Conservation (phyloP, 1,140 invertebrate species). For the Coenobita brevimanus region DNA sequence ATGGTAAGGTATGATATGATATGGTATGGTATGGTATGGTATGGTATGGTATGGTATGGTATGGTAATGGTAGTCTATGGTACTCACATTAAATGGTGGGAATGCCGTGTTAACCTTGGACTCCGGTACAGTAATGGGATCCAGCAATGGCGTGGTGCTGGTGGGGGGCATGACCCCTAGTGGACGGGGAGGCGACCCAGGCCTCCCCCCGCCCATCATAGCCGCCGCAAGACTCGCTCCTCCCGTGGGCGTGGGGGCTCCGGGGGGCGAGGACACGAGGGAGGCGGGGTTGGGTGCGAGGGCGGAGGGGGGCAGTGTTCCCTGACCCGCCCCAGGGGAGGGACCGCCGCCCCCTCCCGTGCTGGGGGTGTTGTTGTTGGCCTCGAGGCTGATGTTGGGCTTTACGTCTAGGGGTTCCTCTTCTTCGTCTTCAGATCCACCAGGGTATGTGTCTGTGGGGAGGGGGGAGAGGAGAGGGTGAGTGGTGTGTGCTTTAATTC, state of each 20-base stretch:
- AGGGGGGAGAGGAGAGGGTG: neutral
- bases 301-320: conserved; percentile 25
- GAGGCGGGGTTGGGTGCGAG: conserved; percentile 38
- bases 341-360: no score
- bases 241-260: conserved; percentile 25
- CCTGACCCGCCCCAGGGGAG: neutral
- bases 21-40: no score
- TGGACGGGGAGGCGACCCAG: conserved; percentile 42
- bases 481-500: neutral
- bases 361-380: conserved; percentile 57
- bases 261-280: conserved; percentile 21
- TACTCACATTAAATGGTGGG: conserved; percentile 52
- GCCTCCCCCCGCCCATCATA: conserved; percentile 46
- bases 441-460: conserved; percentile 49
- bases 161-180: conserved; percentile 53
- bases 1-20: no score
- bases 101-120: conserved; percentile 39
- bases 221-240: conserved; percentile 28
- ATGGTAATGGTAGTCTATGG: no score
- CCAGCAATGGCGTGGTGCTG: conserved; percentile 52
- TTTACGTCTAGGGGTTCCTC: conserved; percentile 55
- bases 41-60: no score
- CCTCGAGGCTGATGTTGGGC: conserved; percentile 21
- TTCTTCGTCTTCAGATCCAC: conserved; percentile 57
- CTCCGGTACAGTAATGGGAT: conserved; percentile 47